Evolutionary conservation across 2,113 vertebrate species (phyloP), one percentile per base, ranked within the genome.

Genomic region (Melanotaenia duboulayi): DNA sequence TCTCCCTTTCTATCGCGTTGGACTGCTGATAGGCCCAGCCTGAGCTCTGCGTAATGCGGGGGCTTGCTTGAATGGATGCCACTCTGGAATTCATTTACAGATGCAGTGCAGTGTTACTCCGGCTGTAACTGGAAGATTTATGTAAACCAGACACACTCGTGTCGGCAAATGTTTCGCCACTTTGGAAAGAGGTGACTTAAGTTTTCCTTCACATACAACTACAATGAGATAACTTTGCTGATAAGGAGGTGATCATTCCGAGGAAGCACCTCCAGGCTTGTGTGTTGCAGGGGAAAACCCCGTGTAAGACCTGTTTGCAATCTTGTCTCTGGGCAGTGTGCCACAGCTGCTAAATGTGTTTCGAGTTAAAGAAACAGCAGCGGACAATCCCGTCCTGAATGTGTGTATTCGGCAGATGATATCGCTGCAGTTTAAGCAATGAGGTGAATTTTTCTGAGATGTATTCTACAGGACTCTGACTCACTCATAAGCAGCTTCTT

Each of bases 41-140:
- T 24, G 58, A 66, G 72, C 54, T 76, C 84, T 86, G 84, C 78
- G 75, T 89, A 82, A 84, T 87, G 89, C 84, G 83, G 80, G 87
- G 87, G 84, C 68, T 77, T 66, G 82, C 81, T 86, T 89, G 85
- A 91, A 86, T 87, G 80, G 84, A 85, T 84, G 82, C 73, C 76
- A 74, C 84, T 83, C 71, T 69, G 81, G 80, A 84, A 89, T 83
- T 76, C 68, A 80, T 89, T 82, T 85, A 71, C 83, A 85, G 85
- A 89, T 84, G 83, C 75, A 48, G 74, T 65, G 50, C 76, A 69
- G 49, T 76, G 75, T 50, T 61, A 70, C 71, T 63, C 64, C 20
- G 49, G 55, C 67, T 67, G 42, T 0, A 44, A 59, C 56, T 61
- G 55, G 70, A 64, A 58, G 71, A 23, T 59, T 64, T 74, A 58